phyloP scores from a whole-genome alignment of 2,888 invertebrate genomes.

The Watsonalla cultraria region DNA sequence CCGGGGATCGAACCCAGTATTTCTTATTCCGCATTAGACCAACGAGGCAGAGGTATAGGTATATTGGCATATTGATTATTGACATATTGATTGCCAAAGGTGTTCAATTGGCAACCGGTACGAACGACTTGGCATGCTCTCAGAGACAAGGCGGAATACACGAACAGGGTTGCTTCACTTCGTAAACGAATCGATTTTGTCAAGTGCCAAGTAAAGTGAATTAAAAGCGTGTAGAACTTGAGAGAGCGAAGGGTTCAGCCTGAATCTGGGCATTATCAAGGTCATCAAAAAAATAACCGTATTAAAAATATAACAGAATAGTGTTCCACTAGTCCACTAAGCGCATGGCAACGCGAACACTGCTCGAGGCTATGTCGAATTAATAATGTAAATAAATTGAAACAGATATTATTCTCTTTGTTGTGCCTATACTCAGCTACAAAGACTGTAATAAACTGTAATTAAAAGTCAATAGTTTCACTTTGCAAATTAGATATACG shows the following conservation, averaged over 20 bases:
- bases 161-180: too few relatives aligned
- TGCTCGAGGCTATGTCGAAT: slow-evolving; percentile 50
- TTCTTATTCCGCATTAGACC: too few relatives aligned
- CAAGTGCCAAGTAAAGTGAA: not conserved
- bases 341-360: slow-evolving; percentile 48
- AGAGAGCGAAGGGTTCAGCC: slow-evolving; percentile 54
- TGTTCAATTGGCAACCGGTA: too few relatives aligned
- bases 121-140: too few relatives aligned
- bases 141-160: too few relatives aligned
- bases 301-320: slow-evolving; percentile 72
- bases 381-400: slow-evolving; percentile 41
- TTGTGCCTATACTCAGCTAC: slow-evolving; percentile 18
- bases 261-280: slow-evolving; percentile 46
- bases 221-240: slow-evolving; percentile 11
- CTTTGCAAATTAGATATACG: not conserved
- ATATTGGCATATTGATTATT: too few relatives aligned
- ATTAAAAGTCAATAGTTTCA: not conserved
- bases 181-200: too few relatives aligned
- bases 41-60: too few relatives aligned
- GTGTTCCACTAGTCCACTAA: slow-evolving; percentile 68
- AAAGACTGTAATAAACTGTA: not conserved
- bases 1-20: too few relatives aligned
- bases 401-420: slow-evolving; percentile 37
- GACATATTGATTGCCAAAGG: too few relatives aligned
- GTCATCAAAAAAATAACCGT: slow-evolving; percentile 68